Percentiles rank a stretch among this genome's conserved stretches.
Evolutionary conservation across 2,113 vertebrate species (phyloP).

Genomic region (Indicator indicator): DNA sequence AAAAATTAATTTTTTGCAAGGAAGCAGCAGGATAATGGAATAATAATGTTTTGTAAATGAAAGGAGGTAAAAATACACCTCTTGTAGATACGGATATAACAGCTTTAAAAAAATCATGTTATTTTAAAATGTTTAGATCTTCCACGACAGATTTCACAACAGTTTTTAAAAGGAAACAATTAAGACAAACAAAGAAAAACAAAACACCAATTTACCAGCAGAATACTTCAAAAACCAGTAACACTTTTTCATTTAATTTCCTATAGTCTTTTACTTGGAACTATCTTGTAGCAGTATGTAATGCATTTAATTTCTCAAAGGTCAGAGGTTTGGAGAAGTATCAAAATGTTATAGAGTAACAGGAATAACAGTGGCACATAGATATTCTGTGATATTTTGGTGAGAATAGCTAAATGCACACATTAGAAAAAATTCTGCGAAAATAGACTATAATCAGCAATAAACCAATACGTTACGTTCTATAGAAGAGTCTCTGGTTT

Average conservation of each 20-base stretch:
- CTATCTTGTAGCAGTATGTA: not conserved
- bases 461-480: slow-evolving; percentile 1
- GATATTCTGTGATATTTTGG: not conserved
- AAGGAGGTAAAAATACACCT: not conserved
- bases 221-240: not conserved
- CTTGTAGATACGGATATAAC: not conserved
- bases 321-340: not conserved
- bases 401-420: not conserved
- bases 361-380: not conserved
- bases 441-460: slow-evolving; percentile 1
- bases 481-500: slow-evolving; percentile 14
- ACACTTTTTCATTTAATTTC: not conserved
- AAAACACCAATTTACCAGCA: not conserved
- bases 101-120: not conserved
- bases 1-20: not conserved
- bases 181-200: not conserved
- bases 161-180: not conserved
- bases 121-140: not conserved
- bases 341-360: not conserved
- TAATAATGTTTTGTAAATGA: not conserved
- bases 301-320: not conserved
- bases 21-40: not conserved
- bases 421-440: not conserved
- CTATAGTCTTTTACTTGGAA: not conserved
- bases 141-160: not conserved